Evolutionary conservation across 2,797 vertebrate species (phyloP).

Genomic region (Cossypha polioptera): DNA sequence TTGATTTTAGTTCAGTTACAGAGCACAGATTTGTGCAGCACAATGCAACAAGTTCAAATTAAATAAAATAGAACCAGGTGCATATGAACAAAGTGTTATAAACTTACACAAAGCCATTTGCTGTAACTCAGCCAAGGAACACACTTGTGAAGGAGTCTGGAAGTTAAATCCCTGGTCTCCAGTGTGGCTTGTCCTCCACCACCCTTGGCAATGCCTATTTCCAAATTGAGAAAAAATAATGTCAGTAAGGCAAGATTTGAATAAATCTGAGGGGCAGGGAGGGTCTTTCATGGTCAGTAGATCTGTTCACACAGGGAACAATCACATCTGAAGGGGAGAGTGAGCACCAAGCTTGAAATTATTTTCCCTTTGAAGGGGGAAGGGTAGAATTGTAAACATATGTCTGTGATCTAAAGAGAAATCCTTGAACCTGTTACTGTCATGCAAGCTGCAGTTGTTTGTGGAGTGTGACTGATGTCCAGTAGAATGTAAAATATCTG

Average conservation of each 20-base stretch:
- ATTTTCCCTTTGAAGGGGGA: slow-evolving; percentile 46
- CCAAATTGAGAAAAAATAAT: not conserved
- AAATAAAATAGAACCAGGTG: not conserved
- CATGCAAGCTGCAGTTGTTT: slow-evolving; percentile 69
- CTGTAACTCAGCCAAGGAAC: not conserved
- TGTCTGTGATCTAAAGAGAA: slow-evolving; percentile 60
- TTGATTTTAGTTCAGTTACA: not conserved
- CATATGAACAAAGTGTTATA: not conserved
- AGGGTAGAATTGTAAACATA: slow-evolving; percentile 52
- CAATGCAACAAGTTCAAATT: not conserved
- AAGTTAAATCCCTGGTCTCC: not conserved
- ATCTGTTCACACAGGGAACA: not conserved
- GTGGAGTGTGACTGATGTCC: slow-evolving; percentile 67
- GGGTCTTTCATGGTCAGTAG: not conserved
- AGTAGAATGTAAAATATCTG: slow-evolving; percentile 68
- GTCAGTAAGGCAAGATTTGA: not conserved
- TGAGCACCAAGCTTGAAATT: not conserved
- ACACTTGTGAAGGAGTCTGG: not conserved
- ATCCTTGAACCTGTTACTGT: slow-evolving; percentile 74
- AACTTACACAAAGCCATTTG: not conserved
- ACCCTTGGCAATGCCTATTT: not conserved
- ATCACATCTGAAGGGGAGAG: slow-evolving; percentile 5
- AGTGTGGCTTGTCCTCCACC: not conserved
- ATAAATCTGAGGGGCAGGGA: not conserved
- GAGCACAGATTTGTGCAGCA: not conserved